Percentiles rank a stretch among this genome's conserved stretches.
These are phyloP conservation scores for Tridacna gigas DNA, from an alignment of 2,888 invertebrate genomes.

Conservation along the genomic window DNA sequence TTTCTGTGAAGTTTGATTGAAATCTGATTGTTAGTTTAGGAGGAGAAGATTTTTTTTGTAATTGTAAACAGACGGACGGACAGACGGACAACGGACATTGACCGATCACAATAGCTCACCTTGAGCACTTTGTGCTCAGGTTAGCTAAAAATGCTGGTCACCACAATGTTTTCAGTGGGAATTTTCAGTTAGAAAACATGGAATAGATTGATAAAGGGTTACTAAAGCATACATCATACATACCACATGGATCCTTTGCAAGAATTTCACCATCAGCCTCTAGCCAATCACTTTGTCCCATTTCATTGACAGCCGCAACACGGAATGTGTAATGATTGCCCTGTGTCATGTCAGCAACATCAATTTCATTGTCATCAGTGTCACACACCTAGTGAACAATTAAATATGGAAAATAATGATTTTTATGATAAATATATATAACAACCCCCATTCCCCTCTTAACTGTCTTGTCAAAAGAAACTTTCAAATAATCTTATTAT, in stretches of 20 bases:
- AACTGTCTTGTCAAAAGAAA: not conserved
- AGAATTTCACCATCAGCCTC: conserved; percentile 97
- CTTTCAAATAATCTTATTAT: no score
- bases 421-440: no score
- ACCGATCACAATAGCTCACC: no score
- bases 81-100: no score
- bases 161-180: not conserved
- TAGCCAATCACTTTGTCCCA: conserved; percentile 97
- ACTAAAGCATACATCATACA: conserved; percentile 81
- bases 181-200: no score
- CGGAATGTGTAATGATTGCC: conserved; percentile 98
- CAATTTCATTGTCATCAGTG: conserved; percentile 92
- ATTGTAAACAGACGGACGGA: no score
- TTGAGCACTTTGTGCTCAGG: no score
- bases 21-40: no score
- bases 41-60: no score
- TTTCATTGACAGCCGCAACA: conserved; percentile 98
- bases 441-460: no score
- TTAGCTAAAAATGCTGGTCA: not conserved
- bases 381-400: conserved; percentile 90
- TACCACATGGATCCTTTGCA: conserved; percentile 99
- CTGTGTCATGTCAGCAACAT: conserved; percentile 94
- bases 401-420: not conserved
- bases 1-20: no score
- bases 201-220: no score